These are phyloP conservation scores for Pollenia amentaria DNA, from an alignment of 2,888 invertebrate genomes.

Conservation along the genomic window DNA sequence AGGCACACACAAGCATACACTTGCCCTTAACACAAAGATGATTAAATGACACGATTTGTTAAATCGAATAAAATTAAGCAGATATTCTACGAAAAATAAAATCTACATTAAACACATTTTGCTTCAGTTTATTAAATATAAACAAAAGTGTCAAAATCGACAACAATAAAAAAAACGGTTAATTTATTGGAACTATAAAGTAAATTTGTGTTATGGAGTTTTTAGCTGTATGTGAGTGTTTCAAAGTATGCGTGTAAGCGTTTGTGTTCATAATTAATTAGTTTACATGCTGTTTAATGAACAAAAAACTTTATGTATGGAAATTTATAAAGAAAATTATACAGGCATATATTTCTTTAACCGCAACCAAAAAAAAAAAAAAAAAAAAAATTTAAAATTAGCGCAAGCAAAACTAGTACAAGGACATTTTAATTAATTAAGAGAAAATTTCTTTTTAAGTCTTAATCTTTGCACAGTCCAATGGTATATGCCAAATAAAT, in stretches of 20 bases:
- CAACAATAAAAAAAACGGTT: not conserved
- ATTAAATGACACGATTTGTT: slow-evolving; percentile 36
- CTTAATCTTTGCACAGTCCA: too few relatives aligned
- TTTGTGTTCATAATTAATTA: not conserved
- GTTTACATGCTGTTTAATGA: not conserved
- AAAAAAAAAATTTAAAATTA: slow-evolving; percentile 14
- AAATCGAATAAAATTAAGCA: not conserved
- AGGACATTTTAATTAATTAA: too few relatives aligned
- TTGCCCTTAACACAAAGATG: not conserved
- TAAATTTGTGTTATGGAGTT: not conserved
- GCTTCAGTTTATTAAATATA: not conserved
- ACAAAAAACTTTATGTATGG: not conserved
- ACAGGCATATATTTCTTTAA: too few relatives aligned
- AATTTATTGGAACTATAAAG: not conserved
- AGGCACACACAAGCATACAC: not conserved
- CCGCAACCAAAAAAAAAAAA: too few relatives aligned
- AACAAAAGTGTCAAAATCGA: not conserved
- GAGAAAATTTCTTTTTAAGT: too few relatives aligned
- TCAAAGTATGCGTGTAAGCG: not conserved
- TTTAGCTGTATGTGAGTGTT: too few relatives aligned
- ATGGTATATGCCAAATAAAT: too few relatives aligned
- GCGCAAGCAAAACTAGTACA: not conserved
- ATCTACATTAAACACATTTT: not conserved
- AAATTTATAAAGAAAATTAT: slow-evolving; percentile 16
- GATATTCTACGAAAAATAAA: not conserved